These are phyloP conservation scores for Scytalopus superciliaris DNA, from an alignment of 2,113 vertebrate genomes.

Conservation along the genomic window DNA sequence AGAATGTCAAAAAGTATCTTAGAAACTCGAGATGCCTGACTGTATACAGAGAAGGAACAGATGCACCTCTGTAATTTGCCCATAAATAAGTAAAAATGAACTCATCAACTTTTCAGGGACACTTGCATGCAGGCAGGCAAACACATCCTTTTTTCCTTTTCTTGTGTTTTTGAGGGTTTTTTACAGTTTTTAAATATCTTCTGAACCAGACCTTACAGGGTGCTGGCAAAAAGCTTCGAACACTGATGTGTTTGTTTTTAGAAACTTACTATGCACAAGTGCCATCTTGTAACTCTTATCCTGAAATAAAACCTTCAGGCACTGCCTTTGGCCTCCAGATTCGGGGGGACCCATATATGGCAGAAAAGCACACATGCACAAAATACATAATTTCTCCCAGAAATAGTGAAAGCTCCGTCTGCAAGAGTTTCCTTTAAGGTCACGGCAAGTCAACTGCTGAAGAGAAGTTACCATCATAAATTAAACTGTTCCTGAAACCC, in stretches of 20 bases:
- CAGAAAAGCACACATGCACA: neutral
- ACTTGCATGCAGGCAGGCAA: conserved; percentile 7
- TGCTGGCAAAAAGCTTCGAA: conserved; percentile 10
- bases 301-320: neutral
- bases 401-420: neutral
- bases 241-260: conserved; percentile 20
- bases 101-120: conserved; percentile 12
- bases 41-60: conserved; percentile 52
- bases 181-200: conserved; percentile 10
- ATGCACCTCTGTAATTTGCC: conserved; percentile 63
- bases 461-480: neutral
- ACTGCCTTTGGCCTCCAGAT: neutral
- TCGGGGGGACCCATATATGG: neutral
- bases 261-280: neutral
- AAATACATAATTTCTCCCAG: neutral
- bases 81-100: conserved; percentile 67
- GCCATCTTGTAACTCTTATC: neutral
- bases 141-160: neutral
- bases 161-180: neutral
- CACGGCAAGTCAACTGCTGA: neutral
- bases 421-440: neutral
- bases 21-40: conserved; percentile 41
- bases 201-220: conserved; percentile 1
- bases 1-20: conserved; percentile 32
- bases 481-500: neutral